A percentile compares a stretch with the other conserved stretches of the same genome.
phyloP scores from a whole-genome alignment of 2,113 vertebrate species.

The Dissostichus mawsoni region DNA sequence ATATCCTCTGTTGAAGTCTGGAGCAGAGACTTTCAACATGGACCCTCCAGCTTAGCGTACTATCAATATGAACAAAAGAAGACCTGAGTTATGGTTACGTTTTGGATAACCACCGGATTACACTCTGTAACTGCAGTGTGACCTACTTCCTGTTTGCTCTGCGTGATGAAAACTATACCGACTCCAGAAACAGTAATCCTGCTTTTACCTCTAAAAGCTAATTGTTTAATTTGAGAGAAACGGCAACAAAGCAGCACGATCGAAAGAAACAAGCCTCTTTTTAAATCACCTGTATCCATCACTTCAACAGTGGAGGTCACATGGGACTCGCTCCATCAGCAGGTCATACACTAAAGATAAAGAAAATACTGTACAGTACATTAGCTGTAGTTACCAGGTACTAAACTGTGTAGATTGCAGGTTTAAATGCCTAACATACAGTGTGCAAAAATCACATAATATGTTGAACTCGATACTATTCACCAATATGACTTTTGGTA shows the following conservation, averaged over 20 bases:
- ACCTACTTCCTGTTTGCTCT: slow-evolving; percentile 25
- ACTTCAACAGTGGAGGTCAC: slow-evolving; percentile 4
- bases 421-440: too few species aligned
- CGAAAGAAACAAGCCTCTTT: slow-evolving; percentile 18
- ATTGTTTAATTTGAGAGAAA: slow-evolving; percentile 39
- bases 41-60: not conserved
- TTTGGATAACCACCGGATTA: too few species aligned
- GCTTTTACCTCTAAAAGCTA: not conserved
- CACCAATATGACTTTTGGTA: too few species aligned
- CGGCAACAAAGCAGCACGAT: slow-evolving; percentile 28
- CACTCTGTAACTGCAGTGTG: not conserved
- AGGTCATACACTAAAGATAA: slow-evolving; percentile 30
- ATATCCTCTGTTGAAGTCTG: not conserved
- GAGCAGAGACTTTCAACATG: not conserved
- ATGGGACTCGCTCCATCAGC: slow-evolving; percentile 39
- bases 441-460: too few species aligned
- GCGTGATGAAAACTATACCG: slow-evolving; percentile 4
- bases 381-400: too few species aligned
- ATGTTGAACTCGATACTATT: too few species aligned
- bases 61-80: not conserved
- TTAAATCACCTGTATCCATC: slow-evolving; percentile 59
- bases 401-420: too few species aligned
- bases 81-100: too few species aligned
- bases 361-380: too few species aligned
- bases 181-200: not conserved